Evolutionary conservation across 2,888 invertebrate genomes (phyloP).

Genomic region (Drosophila mulleri): DNA sequence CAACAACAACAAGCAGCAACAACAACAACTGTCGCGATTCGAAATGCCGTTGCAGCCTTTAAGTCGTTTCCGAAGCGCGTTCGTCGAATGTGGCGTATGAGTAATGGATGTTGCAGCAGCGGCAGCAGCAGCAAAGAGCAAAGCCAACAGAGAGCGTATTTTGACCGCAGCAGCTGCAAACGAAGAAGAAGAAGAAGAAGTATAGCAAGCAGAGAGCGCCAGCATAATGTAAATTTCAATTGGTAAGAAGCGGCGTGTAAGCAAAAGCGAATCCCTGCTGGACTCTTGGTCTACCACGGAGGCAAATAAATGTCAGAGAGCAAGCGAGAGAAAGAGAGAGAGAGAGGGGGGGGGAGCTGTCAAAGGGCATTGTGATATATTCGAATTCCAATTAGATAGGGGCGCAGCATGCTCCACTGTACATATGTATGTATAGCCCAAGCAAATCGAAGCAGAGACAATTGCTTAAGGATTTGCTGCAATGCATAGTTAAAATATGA

Average conservation of each 20-base stretch:
- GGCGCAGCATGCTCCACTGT: neutral
- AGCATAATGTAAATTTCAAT: slow-evolving; percentile 57
- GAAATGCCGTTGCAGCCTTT: slow-evolving; percentile 29
- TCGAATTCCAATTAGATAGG: slow-evolving; percentile 44
- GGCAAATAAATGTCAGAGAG: slow-evolving; percentile 35
- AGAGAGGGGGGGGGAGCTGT: slow-evolving; percentile 4
- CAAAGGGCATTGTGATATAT: slow-evolving; percentile 19
- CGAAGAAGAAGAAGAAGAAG: neutral
- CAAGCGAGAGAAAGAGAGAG: neutral
- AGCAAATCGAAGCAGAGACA: neutral
- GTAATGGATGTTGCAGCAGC: slow-evolving; percentile 44
- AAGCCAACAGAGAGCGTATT: slow-evolving; percentile 33
- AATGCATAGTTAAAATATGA: slow-evolving; percentile 1
- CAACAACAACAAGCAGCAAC: neutral
- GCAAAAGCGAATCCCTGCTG: slow-evolving; percentile 21
- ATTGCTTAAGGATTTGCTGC: neutral
- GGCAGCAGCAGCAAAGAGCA: slow-evolving; percentile 6
- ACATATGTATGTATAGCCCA: neutral
- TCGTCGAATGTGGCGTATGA: slow-evolving; percentile 53
- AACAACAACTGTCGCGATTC: slow-evolving; percentile 48
- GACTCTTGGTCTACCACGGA: slow-evolving; percentile 15
- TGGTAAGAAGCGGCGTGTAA: slow-evolving; percentile 11
- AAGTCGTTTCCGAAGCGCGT: slow-evolving; percentile 45
- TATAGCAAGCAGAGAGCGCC: slow-evolving; percentile 1
- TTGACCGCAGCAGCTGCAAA: slow-evolving; percentile 48